Evolutionary conservation across 2,888 invertebrate species (phyloP).

Genomic region (Tortricodes alternella): DNA sequence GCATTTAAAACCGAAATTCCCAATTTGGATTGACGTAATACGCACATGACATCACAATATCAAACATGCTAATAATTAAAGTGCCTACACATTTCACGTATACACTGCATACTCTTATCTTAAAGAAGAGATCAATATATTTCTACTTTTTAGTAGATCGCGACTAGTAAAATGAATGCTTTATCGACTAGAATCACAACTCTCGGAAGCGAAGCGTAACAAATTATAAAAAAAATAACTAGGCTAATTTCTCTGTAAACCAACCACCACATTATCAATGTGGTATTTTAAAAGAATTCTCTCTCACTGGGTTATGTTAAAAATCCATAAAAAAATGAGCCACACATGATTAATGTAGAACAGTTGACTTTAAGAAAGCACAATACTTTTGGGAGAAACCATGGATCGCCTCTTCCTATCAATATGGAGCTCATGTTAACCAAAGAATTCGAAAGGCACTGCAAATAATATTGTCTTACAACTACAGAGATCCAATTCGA

Average conservation of each 20-base stretch:
- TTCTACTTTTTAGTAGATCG: conserved; percentile 23
- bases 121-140: conserved; percentile 16
- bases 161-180: conserved; percentile 33
- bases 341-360: conserved; percentile 44
- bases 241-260: conserved; percentile 5
- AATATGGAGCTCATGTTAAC: conserved; percentile 34
- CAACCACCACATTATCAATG: conserved; percentile 35
- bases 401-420: conserved; percentile 35
- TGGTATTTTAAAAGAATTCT: conserved; percentile 30
- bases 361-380: conserved; percentile 40
- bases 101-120: conserved; percentile 5
- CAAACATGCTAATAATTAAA: conserved; percentile 37
- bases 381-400: conserved; percentile 35
- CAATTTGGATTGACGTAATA: conserved; percentile 34
- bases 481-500: conserved; percentile 56
- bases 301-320: conserved; percentile 55
- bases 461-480: conserved; percentile 59
- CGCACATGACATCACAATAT: conserved; percentile 36
- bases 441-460: conserved; percentile 59
- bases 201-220: conserved; percentile 58
- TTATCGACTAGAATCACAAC: conserved; percentile 45
- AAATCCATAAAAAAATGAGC: conserved; percentile 44
- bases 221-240: conserved; percentile 50
- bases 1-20: conserved; percentile 14
- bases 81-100: conserved; percentile 29